Base-by-base conservation (phyloP, 2,797 vertebrate species). In the Vireo griseus region DNA sequence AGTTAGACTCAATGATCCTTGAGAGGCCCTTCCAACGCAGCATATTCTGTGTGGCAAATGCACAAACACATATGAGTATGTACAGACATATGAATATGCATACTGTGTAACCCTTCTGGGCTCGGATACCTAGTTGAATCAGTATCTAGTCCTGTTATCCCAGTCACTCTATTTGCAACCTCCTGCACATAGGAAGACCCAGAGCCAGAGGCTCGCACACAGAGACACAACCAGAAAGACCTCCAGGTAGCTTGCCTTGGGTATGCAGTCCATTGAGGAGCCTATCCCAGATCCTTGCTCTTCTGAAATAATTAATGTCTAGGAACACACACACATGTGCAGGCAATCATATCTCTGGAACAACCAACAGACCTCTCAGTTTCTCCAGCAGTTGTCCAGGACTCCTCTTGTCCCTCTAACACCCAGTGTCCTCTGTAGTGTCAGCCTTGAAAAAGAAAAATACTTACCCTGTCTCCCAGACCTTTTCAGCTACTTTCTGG, bases 301-400 rank as follows among this genome's bases (percentile, higher is more conserved):
- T 75, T 84, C 19, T 71, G n/a, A 69, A 21, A 10, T 39, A 45
- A 12, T 65, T 75, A 2, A 12, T 19, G 20, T 37, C 9, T 73
- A 73, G 29, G 65, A 8, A 31, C 6, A 19, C 11, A 44, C 6
- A 5, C 5, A 57, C 47, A 42, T 4, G n/a, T 24, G 11, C 11
- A 28, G 8, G 2, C 14, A 86, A n/a, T 9, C 2, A 6, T n/a
- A 24, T 18, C 11, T 82, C 16, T 22, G 17, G 73, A 5, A 44
- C 1, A 0, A 40, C 3, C 5, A 17, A 9, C 39, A 58, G 24
- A 19, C 2, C 0, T 6, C 24, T 35, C 0, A 2, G 5, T 65
- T 17, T 54, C 28, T 68, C 31, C 31, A 85, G 54, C n/a, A 81
- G 21, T 35, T 73, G n/a, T 1, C 3, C 4, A 13, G 14, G 47